A percentile compares a stretch with the other conserved stretches of the same genome.
These are phyloP conservation scores for Brachionus asplanchnoidis DNA, from an alignment of 1,140 invertebrate genomes.

Conservation along the genomic window DNA sequence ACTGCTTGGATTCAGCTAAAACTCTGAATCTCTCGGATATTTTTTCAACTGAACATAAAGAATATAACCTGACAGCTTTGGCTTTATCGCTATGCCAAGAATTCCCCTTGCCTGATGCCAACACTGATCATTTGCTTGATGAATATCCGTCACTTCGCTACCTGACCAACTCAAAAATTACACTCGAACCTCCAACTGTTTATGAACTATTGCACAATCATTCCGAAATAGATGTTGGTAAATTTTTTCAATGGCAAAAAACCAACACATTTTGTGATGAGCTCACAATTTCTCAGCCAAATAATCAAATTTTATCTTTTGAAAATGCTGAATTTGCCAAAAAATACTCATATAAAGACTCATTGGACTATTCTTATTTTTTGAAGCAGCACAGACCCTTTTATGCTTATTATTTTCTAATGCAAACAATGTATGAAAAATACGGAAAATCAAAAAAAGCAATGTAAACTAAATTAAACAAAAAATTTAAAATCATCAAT, in stretches of 20 bases:
- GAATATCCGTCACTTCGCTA: conserved; percentile 6
- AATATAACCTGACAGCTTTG: neutral
- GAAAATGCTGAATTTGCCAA: conserved; percentile 27
- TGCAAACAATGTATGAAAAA: neutral
- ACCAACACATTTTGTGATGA: neutral
- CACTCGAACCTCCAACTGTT: neutral
- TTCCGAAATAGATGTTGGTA: neutral
- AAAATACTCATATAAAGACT: conserved; percentile 23
- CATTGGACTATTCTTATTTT: conserved; percentile 32
- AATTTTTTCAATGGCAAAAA: conserved; percentile 28
- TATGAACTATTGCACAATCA: conserved; percentile 8
- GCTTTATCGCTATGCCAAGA: neutral
- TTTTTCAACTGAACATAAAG: neutral
- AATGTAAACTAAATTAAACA: neutral
- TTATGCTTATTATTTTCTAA: conserved; percentile 9
- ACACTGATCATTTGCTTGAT: conserved; percentile 10
- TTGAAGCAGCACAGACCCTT: conserved; percentile 3
- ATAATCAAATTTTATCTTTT: conserved; percentile 23
- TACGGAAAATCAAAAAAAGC: conserved; percentile 11
- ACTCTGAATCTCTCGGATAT: neutral
- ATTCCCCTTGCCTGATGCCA: neutral
- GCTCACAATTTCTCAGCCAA: neutral
- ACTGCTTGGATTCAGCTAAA: neutral
- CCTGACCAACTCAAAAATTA: neutral
- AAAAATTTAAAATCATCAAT: too few species aligned